Evolutionary conservation across 1,140 invertebrate species (phyloP).

Genomic region (Pectinophora gossypiella): DNA sequence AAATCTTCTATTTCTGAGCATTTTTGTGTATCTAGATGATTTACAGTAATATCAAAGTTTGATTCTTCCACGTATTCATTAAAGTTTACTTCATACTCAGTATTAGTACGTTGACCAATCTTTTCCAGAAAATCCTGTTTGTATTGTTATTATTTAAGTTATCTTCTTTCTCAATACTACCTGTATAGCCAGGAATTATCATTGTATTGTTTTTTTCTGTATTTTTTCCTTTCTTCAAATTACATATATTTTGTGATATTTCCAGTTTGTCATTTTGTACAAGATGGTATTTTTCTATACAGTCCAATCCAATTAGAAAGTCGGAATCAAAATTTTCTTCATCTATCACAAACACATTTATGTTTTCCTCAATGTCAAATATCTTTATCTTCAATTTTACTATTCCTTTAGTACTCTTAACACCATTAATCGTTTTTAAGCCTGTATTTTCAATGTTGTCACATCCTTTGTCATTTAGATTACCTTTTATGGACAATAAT

Average conservation of each 20-base stretch:
- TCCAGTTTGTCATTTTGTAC: constrained; percentile 20
- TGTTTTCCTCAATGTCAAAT: constrained; percentile 18
- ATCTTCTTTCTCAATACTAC: no score
- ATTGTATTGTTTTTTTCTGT: no score
- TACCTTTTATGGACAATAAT: constrained; percentile 28
- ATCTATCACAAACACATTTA: background rate
- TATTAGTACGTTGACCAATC: background rate
- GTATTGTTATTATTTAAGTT: background rate
- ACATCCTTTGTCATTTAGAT: constrained; percentile 14
- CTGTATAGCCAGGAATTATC: no score
- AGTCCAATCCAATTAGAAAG: background rate
- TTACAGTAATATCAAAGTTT: constrained; percentile 28
- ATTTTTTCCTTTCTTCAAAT: constrained; percentile 8
- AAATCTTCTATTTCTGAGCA: constrained; percentile 23
- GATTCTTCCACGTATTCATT: constrained; percentile 27
- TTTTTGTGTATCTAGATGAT: constrained; percentile 26
- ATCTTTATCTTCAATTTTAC: constrained; percentile 20
- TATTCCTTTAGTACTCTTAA: constrained; percentile 25
- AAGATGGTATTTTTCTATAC: constrained; percentile 14
- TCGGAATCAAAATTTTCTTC: background rate
- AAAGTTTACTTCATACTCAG: constrained; percentile 23
- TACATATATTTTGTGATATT: constrained; percentile 6
- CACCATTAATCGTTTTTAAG: constrained; percentile 38
- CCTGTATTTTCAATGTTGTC: constrained; percentile 15
- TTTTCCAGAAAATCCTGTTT: constrained; percentile 8